Evolutionary conservation across 2,797 vertebrate species (phyloP).

Genomic region (Anisognathus igniventris): DNA sequence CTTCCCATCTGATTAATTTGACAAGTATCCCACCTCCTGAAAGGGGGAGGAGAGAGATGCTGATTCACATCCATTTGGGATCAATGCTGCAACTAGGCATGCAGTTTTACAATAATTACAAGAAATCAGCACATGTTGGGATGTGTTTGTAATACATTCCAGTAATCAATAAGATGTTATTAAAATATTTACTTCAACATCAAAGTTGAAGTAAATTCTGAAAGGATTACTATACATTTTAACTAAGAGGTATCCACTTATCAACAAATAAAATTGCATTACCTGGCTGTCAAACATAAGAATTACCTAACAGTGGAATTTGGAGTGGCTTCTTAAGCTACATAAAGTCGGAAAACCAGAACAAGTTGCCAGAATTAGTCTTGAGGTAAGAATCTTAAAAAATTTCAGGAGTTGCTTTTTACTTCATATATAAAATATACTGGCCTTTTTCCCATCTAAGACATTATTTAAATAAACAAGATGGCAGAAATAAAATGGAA

Average conservation of each 20-base stretch:
- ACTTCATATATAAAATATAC: neutral
- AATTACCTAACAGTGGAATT: neutral
- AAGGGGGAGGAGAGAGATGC: neutral
- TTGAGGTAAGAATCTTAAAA: neutral
- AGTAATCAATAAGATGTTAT: neutral
- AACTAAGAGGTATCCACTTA: neutral
- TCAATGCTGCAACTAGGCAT: neutral
- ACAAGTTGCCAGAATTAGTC: neutral
- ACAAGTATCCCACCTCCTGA: neutral
- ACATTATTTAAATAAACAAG: neutral
- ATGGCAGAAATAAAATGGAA: neutral
- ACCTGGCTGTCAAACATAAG: neutral
- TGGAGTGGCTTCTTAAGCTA: neutral
- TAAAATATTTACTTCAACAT: neutral
- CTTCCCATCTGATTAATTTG: conserved; percentile 5
- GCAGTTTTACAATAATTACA: neutral
- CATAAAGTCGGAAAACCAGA: neutral
- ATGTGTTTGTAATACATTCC: neutral
- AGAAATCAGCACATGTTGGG: neutral
- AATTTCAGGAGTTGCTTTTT: neutral
- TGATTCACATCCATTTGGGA: neutral
- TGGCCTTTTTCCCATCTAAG: neutral
- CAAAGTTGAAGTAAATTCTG: neutral
- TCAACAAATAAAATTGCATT: neutral
- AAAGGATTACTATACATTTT: neutral